Evolutionary conservation across 2,888 invertebrate species (phyloP).

Genomic region (Drosophila mimetica): DNA sequence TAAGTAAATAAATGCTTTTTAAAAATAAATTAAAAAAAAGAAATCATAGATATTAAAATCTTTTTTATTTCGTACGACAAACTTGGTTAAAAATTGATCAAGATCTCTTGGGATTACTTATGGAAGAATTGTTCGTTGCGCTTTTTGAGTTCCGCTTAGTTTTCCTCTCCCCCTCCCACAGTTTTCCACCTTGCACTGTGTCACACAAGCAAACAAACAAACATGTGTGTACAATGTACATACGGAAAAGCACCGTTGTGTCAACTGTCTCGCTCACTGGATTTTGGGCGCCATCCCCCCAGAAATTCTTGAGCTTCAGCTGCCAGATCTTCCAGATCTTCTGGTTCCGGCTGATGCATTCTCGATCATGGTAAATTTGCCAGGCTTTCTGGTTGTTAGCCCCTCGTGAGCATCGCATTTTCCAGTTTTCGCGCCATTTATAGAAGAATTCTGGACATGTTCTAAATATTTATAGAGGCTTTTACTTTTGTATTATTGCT

Average conservation of each 20-base stretch:
- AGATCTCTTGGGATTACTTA: neutral
- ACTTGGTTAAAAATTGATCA: neutral
- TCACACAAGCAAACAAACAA: constrained; percentile 4
- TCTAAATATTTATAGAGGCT: neutral
- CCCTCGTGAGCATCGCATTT: constrained; percentile 17
- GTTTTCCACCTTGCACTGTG: constrained; percentile 15
- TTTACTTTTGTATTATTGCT: neutral
- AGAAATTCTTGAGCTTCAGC: constrained; percentile 8
- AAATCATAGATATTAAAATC: too few relatives aligned
- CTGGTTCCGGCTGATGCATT: constrained; percentile 15
- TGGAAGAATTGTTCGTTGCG: neutral
- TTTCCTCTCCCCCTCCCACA: constrained; percentile 21
- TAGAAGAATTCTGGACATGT: neutral
- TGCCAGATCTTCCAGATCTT: constrained; percentile 7
- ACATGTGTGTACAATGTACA: neutral
- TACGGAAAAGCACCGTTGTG: constrained; percentile 40
- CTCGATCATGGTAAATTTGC: constrained; percentile 28
- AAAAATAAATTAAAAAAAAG: too few relatives aligned
- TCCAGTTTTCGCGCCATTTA: constrained; percentile 26
- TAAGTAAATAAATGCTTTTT: too few relatives aligned
- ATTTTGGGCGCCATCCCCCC: constrained; percentile 35
- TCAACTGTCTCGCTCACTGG: constrained; percentile 23
- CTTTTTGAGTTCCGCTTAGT: constrained; percentile 56
- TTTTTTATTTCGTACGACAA: neutral
- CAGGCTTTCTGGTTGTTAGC: constrained; percentile 13